Evolutionary conservation across 2,113 vertebrate species (phyloP).

Genomic region (Gymnarchus niloticus): DNA sequence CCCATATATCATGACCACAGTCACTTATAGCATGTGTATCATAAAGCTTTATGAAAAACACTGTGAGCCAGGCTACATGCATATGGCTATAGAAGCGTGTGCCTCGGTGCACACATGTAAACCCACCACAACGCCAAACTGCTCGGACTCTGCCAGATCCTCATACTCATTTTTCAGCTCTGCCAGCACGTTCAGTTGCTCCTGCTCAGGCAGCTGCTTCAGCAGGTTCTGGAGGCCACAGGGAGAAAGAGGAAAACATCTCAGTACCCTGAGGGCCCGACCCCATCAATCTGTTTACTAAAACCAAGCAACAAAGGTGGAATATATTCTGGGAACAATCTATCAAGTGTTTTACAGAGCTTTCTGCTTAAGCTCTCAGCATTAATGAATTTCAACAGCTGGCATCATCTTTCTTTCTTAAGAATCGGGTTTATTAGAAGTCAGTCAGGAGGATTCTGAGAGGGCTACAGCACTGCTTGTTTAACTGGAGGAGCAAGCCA

Average conservation of each 20-base stretch:
- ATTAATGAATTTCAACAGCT: background rate
- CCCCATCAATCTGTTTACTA: background rate
- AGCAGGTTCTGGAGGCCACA: slow-evolving; percentile 66
- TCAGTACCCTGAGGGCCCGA: background rate
- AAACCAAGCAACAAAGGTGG: background rate
- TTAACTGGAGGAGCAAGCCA: background rate
- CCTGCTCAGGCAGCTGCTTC: slow-evolving; percentile 69
- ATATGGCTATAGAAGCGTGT: background rate
- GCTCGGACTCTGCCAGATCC: slow-evolving; percentile 76
- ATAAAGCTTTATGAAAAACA: too few relatives aligned
- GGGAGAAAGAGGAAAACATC: background rate
- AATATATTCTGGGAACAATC: background rate
- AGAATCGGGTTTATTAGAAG: too few relatives aligned
- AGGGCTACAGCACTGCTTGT: background rate
- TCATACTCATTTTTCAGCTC: slow-evolving; percentile 79
- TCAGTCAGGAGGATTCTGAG: background rate
- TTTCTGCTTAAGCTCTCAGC: background rate
- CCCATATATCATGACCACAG: too few relatives aligned
- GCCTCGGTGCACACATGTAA: background rate
- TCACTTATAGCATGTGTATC: too few relatives aligned
- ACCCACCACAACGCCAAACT: slow-evolving; percentile 79
- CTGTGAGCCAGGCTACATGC: too few relatives aligned
- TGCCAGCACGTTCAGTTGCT: slow-evolving; percentile 63
- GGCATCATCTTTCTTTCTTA: too few relatives aligned
- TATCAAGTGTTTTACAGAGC: background rate